Evolutionary conservation across 2,888 invertebrate species (phyloP), one percentile per base, ranked within the genome.

Genomic region (Pocota personata): DNA sequence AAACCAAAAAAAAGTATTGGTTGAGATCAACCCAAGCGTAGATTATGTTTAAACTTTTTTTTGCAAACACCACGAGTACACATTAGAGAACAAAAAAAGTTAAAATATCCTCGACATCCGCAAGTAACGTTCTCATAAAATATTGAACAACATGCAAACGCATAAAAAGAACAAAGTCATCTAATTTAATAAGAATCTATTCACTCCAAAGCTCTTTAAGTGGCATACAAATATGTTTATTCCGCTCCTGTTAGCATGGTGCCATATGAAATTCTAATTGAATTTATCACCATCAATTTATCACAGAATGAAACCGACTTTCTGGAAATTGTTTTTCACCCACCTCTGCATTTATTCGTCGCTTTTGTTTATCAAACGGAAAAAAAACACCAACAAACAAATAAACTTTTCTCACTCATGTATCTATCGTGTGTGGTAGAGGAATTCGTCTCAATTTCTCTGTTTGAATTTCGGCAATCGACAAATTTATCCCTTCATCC

Each of bases 261-360:
- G 48, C 46, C 58, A 76, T 48, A 58, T 50, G 40, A 67, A 76
- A 76, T 48, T 76, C 37, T 58, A 76, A 76, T 76, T 76, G 58
- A 58, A 76, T 76, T 76, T 76, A 58, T 67, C 67, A 66, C 48
- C 57, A 57, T 67, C 66, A 48, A 76, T 76, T 58, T 67, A 58
- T 76, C 30, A 48, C 27, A n/a, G n/a, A 21, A 43, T 19, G 14
- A 19, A n/a, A 35, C 3, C 12, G 43, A 16, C 40, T 16, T 27
- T 21, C 16, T 7, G 7, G n/a, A 21, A 5, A 32, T 10, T 43
- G 19, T 30, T 62, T n/a, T 40, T 14, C 32, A 12, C 14, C 48
- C 30, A 30, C 19, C 27, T 62, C 10, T 14, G 1, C 10, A 14
- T 35, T 50, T 27, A 14, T 48, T 3, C 35, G 24, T 27, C 3